phyloP scores from a whole-genome alignment of 2,113 vertebrate genomes.

The Alethe diademata region DNA sequence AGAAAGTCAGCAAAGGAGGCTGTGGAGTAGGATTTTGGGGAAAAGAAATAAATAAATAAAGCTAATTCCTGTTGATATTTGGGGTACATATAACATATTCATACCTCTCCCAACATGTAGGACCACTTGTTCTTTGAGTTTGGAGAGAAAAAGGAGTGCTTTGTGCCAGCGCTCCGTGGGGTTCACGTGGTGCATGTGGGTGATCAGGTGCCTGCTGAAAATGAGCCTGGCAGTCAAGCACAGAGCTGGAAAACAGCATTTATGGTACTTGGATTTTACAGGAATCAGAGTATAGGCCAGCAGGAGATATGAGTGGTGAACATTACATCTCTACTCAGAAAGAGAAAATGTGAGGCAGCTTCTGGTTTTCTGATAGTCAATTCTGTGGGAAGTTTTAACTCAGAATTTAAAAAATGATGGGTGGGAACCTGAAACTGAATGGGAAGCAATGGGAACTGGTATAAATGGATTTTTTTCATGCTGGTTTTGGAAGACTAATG shows the following conservation, averaged over 20 bases:
- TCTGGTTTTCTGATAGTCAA: not conserved
- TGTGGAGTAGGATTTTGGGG: not conserved
- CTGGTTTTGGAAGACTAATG: not conserved
- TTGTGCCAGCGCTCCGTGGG: not conserved
- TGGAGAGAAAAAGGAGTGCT: not conserved
- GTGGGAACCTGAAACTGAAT: not conserved
- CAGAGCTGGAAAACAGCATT: not conserved
- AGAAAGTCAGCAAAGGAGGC: not conserved
- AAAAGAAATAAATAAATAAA: not conserved
- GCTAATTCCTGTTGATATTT: not conserved
- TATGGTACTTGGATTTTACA: not conserved
- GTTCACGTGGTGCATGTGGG: not conserved
- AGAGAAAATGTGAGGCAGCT: not conserved
- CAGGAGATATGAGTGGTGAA: not conserved
- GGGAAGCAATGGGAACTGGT: not conserved
- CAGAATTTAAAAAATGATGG: not conserved
- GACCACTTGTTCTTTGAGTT: not conserved
- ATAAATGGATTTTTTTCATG: not conserved
- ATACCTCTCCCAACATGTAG: not conserved
- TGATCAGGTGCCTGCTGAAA: not conserved
- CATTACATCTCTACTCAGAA: not conserved
- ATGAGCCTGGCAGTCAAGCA: not conserved
- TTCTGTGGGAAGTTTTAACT: not conserved
- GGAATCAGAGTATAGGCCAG: not conserved
- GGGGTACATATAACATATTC: not conserved